Base-by-base conservation (phyloP, 2,113 vertebrate genomes). In the Ivindomyrus marchei region DNA sequence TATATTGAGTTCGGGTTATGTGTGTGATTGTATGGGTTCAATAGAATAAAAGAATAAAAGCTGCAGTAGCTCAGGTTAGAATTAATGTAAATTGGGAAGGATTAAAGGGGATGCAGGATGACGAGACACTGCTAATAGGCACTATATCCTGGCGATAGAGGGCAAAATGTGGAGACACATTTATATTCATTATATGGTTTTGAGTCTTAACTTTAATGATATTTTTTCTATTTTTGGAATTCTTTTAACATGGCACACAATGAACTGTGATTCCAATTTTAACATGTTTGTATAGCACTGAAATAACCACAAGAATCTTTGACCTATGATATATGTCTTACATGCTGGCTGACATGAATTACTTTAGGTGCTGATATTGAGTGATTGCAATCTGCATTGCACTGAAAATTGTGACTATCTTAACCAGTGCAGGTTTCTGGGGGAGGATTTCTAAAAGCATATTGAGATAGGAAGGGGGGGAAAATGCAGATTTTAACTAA, bases 61-160 rank as follows among this genome's bases (percentile, higher is more conserved):
- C 66, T 19, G 74, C 36, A 39, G 5, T 80, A 17, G 31, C 17
- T 85, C 83, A 46, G 83, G 39, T 85, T 6, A n/a, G 36, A 85
- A 47, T 91, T 49, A 90, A 91, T 88, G 89, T 87, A 90, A 90
- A 91, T 19, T 80, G 74, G 74, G 4, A 19, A 89, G 90, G 91
- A 94, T 94, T 94, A 93, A 91, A 89, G 87, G 89, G 88, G 90
- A 92, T 91, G 91, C 27, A 50, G 85, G 46, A 7, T 9, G 90
- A 89, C 85, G 91, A 89, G 45, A 89, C 90, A 31, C 90, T 85
- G 90, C 88, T 93, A 94, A 93, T 94, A 92, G 93, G 56, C 91
- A 90, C 89, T 85, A 90, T 91, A 88, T 90, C 93, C 88, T 90
- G 49, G 91, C 50, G 13, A 47, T 87, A 88, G 93, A 19, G 74